A percentile compares a stretch with the other conserved stretches of the same genome.
Evolutionary conservation across 64 coral and sea anemone genomes (phyloP).

Genomic region (Cladopsammia gracilis): DNA sequence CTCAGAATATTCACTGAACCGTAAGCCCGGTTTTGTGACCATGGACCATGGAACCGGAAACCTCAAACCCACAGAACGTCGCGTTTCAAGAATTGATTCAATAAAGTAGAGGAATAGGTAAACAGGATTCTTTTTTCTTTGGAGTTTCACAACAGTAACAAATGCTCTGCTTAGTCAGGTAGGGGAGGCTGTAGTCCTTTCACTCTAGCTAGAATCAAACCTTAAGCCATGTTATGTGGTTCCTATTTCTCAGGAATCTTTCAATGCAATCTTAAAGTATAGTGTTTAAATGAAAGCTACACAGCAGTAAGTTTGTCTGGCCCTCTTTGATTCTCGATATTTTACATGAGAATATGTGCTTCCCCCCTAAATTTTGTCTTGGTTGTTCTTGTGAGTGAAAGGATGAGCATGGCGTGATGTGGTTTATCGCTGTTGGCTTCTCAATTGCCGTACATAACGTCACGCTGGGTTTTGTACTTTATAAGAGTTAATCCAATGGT

Average conservation of each 20-base stretch:
- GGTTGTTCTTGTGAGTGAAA: background rate
- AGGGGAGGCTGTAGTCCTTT: too few relatives aligned
- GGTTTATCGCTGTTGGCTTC: constrained; percentile 22
- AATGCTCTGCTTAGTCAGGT: too few relatives aligned
- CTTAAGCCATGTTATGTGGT: too few relatives aligned
- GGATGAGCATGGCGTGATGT: constrained; percentile 35
- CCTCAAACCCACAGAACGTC: background rate
- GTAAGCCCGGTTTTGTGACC: background rate
- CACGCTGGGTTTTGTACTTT: constrained; percentile 11
- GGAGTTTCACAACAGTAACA: too few relatives aligned
- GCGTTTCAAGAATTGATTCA: background rate
- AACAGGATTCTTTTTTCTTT: background rate
- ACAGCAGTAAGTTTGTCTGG: too few relatives aligned
- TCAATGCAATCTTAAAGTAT: too few relatives aligned
- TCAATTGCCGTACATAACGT: constrained; percentile 5
- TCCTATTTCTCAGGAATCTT: too few relatives aligned
- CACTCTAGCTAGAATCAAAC: too few relatives aligned
- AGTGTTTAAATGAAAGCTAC: too few relatives aligned
- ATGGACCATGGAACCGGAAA: background rate
- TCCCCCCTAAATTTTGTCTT: background rate
- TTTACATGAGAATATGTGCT: background rate
- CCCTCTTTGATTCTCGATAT: background rate
- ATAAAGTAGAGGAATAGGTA: constrained; percentile 10
- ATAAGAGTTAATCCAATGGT: background rate
- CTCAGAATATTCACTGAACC: constrained; percentile 10